These are phyloP conservation scores for Phalanger gymnotis DNA, from an alignment of 2,797 vertebrate genomes.

Conservation along the genomic window DNA sequence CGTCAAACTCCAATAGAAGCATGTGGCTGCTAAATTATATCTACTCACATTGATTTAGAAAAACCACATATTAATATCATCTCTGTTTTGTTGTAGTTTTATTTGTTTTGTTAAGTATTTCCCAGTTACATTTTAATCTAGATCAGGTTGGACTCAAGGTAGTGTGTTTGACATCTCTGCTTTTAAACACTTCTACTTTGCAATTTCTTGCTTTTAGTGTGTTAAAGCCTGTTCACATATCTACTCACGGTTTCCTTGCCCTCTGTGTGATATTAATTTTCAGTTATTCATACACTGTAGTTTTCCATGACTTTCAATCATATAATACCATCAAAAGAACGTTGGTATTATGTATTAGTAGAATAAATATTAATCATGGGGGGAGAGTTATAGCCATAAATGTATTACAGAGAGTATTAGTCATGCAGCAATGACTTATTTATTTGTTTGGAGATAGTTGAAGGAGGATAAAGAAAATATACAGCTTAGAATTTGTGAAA, in stretches of 20 bases:
- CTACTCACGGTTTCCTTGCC: neutral
- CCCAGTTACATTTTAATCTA: neutral
- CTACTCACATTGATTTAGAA: neutral
- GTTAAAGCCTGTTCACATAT: neutral
- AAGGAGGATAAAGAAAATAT: neutral
- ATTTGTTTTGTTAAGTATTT: neutral
- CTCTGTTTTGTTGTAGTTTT: neutral
- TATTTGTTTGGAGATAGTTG: neutral
- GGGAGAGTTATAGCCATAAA: neutral
- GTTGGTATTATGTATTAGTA: neutral
- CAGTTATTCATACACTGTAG: neutral
- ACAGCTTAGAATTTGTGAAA: neutral
- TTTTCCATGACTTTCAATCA: neutral
- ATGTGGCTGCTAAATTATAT: neutral
- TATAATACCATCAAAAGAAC: neutral
- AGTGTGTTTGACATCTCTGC: neutral
- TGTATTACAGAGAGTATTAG: neutral
- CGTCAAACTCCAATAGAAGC: neutral
- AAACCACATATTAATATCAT: neutral
- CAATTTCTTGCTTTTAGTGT: neutral
- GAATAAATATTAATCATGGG: neutral
- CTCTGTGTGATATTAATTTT: neutral
- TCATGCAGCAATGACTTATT: neutral
- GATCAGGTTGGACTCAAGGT: neutral
- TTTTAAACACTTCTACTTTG: neutral